Evolutionary conservation across 2,888 invertebrate species (phyloP).

Genomic region (Leucophenga montana): DNA sequence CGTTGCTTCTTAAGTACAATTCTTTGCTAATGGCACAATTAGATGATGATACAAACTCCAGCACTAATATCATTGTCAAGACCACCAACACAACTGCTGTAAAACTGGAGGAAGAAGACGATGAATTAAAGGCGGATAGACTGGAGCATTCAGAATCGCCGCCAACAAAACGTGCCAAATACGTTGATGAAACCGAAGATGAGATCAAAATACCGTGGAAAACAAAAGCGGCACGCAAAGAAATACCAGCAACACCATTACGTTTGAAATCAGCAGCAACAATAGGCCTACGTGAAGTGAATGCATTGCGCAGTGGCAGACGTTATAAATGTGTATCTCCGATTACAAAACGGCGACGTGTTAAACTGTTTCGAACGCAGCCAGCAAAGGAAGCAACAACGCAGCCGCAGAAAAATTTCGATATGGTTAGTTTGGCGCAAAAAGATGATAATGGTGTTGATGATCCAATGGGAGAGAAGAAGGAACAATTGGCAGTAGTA

Average conservation of each 20-base stretch:
- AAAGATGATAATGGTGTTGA: too few species aligned
- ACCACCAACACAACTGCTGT: not conserved
- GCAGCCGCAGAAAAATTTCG: too few species aligned
- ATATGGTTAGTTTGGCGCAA: too few species aligned
- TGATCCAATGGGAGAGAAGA: too few species aligned
- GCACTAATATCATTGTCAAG: not conserved
- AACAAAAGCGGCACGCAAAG: conserved; percentile 61
- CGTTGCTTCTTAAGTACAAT: not conserved
- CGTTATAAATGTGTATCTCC: conserved; percentile 10
- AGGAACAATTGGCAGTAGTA: too few species aligned
- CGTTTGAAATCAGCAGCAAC: not conserved
- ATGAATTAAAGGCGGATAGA: not conserved
- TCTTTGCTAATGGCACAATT: too few species aligned
- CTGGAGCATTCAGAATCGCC: not conserved
- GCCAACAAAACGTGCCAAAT: conserved; percentile 7
- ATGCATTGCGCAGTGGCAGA: conserved; percentile 14
- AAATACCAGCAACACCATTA: conserved; percentile 41
- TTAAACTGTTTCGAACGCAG: too few species aligned
- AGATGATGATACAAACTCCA: too few species aligned
- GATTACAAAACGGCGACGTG: conserved; percentile 23
- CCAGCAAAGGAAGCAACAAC: too few species aligned
- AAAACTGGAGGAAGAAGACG: not conserved
- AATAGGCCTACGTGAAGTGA: not conserved
- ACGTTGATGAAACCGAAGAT: not conserved
- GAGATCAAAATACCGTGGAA: conserved; percentile 51